Percentiles rank a stretch among this genome's conserved stretches.
Evolutionary conservation across 2,797 vertebrate genomes (phyloP).

Genomic region (Glossophaga mutica): DNA sequence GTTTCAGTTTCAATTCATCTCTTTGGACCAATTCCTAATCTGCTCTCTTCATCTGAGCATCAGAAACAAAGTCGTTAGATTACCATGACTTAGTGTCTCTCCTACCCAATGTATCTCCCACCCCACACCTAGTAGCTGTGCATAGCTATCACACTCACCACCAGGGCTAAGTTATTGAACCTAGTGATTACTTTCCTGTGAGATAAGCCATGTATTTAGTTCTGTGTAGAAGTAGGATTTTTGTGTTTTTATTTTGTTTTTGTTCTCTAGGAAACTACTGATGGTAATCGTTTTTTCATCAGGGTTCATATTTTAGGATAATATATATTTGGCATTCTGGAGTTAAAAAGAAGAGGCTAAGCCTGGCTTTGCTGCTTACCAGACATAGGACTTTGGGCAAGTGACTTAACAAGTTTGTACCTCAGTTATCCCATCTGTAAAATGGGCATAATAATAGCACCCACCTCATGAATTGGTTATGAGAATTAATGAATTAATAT

Average conservation of each 20-base stretch:
- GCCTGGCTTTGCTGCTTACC: neutral
- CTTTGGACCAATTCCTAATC: neutral
- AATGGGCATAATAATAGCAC: neutral
- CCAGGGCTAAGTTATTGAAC: neutral
- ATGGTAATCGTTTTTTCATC: neutral
- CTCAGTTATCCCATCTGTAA: neutral
- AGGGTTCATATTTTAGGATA: neutral
- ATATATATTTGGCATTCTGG: neutral
- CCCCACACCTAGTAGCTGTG: neutral
- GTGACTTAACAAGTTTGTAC: neutral
- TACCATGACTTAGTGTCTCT: neutral
- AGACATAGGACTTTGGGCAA: neutral
- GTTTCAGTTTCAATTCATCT: neutral
- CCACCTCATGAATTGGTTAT: neutral
- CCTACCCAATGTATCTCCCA: too few species aligned
- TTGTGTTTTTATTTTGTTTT: neutral
- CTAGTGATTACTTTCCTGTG: neutral
- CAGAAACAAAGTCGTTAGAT: neutral
- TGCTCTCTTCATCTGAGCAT: neutral
- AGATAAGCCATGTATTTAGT: neutral
- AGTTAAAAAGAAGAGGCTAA: neutral
- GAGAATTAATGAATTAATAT: neutral
- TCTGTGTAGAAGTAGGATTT: neutral
- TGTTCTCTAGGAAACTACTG: neutral
- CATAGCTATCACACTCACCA: neutral